These are phyloP conservation scores for Drosophila macrothrix DNA, from an alignment of 2,888 invertebrate genomes.

Conservation along the genomic window DNA sequence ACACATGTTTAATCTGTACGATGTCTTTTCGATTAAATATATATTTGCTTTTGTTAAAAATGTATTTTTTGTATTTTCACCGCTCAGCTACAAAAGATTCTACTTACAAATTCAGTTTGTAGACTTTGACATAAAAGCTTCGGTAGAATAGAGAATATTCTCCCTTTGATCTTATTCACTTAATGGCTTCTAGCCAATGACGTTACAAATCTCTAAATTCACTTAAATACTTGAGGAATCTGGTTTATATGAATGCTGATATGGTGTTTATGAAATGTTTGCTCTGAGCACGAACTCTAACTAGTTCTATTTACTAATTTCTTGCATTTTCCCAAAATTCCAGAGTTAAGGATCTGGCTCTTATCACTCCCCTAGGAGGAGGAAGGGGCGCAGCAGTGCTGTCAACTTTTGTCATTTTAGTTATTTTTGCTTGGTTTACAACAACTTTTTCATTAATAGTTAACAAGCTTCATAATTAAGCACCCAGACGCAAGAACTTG, in stretches of 20 bases:
- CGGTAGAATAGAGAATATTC: background rate
- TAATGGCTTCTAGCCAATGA: background rate
- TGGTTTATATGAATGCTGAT: conserved; percentile 13
- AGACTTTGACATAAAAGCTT: no score
- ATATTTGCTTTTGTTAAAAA: no score
- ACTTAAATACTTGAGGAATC: conserved; percentile 3
- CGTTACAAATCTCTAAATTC: background rate
- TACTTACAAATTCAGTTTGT: no score
- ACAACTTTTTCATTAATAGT: conserved; percentile 79
- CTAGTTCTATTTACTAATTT: background rate
- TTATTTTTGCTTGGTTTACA: conserved; percentile 54
- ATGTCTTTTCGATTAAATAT: no score
- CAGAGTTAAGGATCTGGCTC: conserved; percentile 10
- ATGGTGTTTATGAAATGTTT: conserved; percentile 18
- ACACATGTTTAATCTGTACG: no score
- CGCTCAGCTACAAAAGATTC: no score
- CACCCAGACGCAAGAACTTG: conserved; percentile 54
- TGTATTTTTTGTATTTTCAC: no score
- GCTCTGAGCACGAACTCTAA: background rate
- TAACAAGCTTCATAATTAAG: conserved; percentile 80
- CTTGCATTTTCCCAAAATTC: conserved; percentile 10
- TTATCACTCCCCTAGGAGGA: conserved; percentile 7
- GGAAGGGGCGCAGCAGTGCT: conserved; percentile 1
- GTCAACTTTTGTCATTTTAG: conserved; percentile 30
- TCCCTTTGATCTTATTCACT: background rate